Base-by-base conservation (phyloP, 2,113 vertebrate genomes). In the Chionodraco myersi region DNA sequence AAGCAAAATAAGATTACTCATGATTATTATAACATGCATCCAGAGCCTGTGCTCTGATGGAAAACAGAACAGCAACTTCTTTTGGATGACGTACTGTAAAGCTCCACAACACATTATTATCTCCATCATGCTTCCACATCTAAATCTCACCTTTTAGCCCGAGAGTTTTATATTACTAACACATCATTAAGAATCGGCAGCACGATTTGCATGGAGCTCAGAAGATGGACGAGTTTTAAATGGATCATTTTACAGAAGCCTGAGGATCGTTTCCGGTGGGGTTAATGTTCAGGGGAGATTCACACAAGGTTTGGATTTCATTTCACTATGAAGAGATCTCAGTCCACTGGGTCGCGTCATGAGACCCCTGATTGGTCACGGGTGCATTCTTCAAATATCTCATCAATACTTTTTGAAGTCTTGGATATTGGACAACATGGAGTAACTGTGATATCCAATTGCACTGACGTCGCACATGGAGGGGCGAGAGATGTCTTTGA, bases 301-400 rank as follows among this genome's bases (percentile, higher is more conserved):
- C 85, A 87, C 92, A 91, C 89, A 88, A 68, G 82, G 87, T 84
- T 94, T 89, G 83, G 75, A 85, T 94, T 94, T 92, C 91, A 75
- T 11, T 77, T 82, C 56, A 66, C 1, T 70, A 82, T 70, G 73
- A 79, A 73, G 70, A 78, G 54, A 72, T 72, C 47, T 83, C 62
- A 5, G 67, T 58, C 69, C 74, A 26, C 57, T 6, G 64, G 74
- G 73, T 69, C 5, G 34, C 49, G 61, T 49, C 72, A 57, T 75
- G 83, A 71, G 83, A 72, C 44, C 41, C 49, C 47, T 12, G 65
- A 90, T 79, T 63, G 68, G 85, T 90, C 81, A 87, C 3, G 83
- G 70, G 15, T 14, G 52, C 73, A 80, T 85, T 82, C 67, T 72
- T 86, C 34, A 68, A 8, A 85, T 85, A 75, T 82, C 72, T 88